Percentiles rank a stretch among this genome's conserved stretches.
Evolutionary conservation across 2,797 vertebrate species (phyloP).

Genomic region (Lacerta viridis): DNA sequence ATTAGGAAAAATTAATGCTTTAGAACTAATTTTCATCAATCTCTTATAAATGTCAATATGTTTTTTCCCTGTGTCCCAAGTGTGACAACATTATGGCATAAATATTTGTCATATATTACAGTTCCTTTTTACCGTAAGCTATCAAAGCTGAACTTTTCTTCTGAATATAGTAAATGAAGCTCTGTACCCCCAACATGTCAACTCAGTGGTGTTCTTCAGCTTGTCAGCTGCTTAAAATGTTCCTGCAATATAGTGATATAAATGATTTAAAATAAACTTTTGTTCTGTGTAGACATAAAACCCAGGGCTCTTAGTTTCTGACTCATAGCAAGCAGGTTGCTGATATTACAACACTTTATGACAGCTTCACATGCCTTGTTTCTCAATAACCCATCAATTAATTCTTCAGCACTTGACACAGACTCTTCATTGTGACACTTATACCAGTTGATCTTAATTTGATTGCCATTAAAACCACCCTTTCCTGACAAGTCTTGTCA

Average conservation of each 20-base stretch:
- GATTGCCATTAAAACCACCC: slow-evolving; percentile 83
- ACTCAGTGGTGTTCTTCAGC: slow-evolving; percentile 63
- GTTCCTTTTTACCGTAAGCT: slow-evolving; percentile 43
- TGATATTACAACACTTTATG: slow-evolving; percentile 77
- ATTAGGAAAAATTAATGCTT: slow-evolving; percentile 94
- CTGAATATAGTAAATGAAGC: slow-evolving; percentile 63
- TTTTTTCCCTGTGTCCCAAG: slow-evolving; percentile 80
- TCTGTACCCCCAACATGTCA: slow-evolving; percentile 33
- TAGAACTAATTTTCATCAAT: slow-evolving; percentile 93
- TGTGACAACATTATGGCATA: slow-evolving; percentile 84
- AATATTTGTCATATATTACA: slow-evolving; percentile 74
- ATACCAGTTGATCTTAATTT: slow-evolving; percentile 84
- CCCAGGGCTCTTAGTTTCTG: slow-evolving; percentile 46
- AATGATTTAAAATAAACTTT: slow-evolving; percentile 80
- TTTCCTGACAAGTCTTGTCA: slow-evolving; percentile 91
- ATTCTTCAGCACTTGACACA: slow-evolving; percentile 75
- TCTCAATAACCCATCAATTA: slow-evolving; percentile 72
- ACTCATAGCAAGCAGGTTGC: slow-evolving; percentile 51
- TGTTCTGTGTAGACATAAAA: slow-evolving; percentile 60
- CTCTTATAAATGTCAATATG: slow-evolving; percentile 88
- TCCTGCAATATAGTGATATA: slow-evolving; percentile 66
- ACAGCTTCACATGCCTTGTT: slow-evolving; percentile 75
- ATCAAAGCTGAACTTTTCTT: slow-evolving; percentile 56
- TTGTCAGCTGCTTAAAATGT: slow-evolving; percentile 74
- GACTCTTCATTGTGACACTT: slow-evolving; percentile 75